Percentiles rank a stretch among this genome's conserved stretches.
These are phyloP conservation scores for Tichodroma muraria DNA, from an alignment of 2,113 vertebrate genomes.

Conservation along the genomic window DNA sequence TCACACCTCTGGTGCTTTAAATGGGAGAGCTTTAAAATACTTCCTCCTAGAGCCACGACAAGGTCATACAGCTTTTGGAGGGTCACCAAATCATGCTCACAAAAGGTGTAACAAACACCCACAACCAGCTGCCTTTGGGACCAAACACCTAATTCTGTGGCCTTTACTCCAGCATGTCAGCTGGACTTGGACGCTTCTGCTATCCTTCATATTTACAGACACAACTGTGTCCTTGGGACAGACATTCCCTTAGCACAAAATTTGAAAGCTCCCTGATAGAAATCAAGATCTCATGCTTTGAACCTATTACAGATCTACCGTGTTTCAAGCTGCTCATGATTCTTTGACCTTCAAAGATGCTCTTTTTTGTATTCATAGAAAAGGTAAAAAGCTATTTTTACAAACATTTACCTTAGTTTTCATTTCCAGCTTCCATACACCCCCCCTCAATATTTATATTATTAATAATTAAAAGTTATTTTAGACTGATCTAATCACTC, in stretches of 20 bases:
- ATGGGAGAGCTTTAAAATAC: not conserved
- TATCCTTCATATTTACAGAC: not conserved
- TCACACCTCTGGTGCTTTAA: not conserved
- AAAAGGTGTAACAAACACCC: not conserved
- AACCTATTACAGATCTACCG: not conserved
- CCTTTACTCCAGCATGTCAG: not conserved
- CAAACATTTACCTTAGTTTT: not conserved
- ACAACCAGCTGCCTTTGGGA: not conserved
- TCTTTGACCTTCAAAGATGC: not conserved
- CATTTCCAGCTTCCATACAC: not conserved
- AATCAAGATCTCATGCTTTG: not conserved
- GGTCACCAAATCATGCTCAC: not conserved
- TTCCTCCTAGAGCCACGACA: not conserved
- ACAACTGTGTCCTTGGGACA: not conserved
- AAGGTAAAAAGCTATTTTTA: not conserved
- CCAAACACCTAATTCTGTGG: not conserved
- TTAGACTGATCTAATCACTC: not conserved
- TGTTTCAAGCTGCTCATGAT: not conserved
- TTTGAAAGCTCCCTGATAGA: not conserved
- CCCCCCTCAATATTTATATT: not conserved
- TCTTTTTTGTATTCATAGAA: not conserved
- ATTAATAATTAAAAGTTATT: not conserved
- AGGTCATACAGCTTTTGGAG: not conserved
- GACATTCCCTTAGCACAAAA: not conserved
- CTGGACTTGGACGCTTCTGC: not conserved